A percentile compares a stretch with the other conserved stretches of the same genome.
phyloP scores from a whole-genome alignment of 2,797 vertebrate genomes.

The Clarias platycephalus region DNA sequence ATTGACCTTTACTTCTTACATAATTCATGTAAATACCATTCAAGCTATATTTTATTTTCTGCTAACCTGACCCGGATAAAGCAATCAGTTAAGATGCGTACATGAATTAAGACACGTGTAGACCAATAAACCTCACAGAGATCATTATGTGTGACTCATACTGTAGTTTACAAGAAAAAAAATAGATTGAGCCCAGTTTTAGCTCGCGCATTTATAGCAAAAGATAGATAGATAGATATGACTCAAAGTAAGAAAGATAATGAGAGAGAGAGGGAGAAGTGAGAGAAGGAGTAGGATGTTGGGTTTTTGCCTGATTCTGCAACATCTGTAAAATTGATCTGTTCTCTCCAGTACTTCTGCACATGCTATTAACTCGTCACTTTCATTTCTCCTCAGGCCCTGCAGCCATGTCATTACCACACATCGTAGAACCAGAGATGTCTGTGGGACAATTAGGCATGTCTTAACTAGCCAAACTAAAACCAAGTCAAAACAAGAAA shows the following conservation, averaged over 20 bases:
- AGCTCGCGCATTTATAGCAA: neutral
- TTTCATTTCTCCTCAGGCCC: slow-evolving; percentile 43
- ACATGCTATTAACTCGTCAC: neutral
- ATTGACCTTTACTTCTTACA: neutral
- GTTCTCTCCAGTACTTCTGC: slow-evolving; percentile 45
- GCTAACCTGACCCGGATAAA: neutral
- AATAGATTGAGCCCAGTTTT: neutral
- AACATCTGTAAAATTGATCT: slow-evolving; percentile 36
- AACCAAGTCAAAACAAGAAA: neutral
- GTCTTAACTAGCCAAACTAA: neutral
- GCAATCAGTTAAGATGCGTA: neutral
- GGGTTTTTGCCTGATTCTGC: slow-evolving; percentile 37
- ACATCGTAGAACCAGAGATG: neutral
- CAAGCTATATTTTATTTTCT: neutral
- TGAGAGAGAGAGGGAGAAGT: slow-evolving; percentile 50
- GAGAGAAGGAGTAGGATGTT: slow-evolving; percentile 41
- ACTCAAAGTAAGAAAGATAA: neutral
- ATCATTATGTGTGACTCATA: neutral
- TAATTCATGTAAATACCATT: neutral
- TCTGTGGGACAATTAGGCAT: neutral
- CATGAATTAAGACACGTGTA: neutral
- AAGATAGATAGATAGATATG: neutral
- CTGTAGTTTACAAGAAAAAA: neutral
- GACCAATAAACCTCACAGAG: neutral
- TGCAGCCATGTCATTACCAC: neutral